Base-by-base conservation (phyloP, 2,797 vertebrate species). In the Astyanax mexicanus region DNA sequence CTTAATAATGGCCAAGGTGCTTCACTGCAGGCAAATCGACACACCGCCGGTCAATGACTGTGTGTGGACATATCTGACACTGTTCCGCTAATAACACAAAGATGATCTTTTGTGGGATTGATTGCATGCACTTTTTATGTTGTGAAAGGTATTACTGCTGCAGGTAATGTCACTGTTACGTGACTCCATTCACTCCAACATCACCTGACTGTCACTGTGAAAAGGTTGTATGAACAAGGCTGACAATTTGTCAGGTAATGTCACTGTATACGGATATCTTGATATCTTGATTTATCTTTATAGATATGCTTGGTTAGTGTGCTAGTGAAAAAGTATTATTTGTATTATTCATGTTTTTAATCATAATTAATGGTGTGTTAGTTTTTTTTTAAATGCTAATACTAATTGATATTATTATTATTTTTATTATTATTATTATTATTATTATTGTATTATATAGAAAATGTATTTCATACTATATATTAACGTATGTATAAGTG, bases 1-100 rank as follows among this genome's bases (percentile, higher is more conserved):
- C 11, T 71, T 55, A 55, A 76, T 54, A 72, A 57, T 35, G 29
- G 38, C 38, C 68, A 79, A 69, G 62, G 66, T 69, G 60, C 52
- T 32, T 74, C 58, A 74, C 37, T 9, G 42, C 13, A 27, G 64
- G 15, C 25, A 37, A 3, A 58, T 60, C 55, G 29, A 25, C 32
- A 64, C 19, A 58, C 70, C 60, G 25, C n/a, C 70, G 47, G 58
- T 70, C 74, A 70, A n/a, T 64, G 55, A 60, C 60, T 38, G 47
- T 57, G 47, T 13, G 52, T 21, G 44, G 23, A 13, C 37, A 44
- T 61, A 68, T 75, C 71, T 67, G 15, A 65, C 45, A 55, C 23
- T 66, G n/a, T 27, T 37, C 29, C 29, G 45, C 58, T 51, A 61
- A 32, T 62, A 51, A 69, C 40, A 62, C 52, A n/a, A 23, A 61